A percentile compares a stretch with the other conserved stretches of the same genome.
These are phyloP conservation scores for Diarsia dahlii DNA, from an alignment of 2,888 invertebrate genomes.

Conservation along the genomic window DNA sequence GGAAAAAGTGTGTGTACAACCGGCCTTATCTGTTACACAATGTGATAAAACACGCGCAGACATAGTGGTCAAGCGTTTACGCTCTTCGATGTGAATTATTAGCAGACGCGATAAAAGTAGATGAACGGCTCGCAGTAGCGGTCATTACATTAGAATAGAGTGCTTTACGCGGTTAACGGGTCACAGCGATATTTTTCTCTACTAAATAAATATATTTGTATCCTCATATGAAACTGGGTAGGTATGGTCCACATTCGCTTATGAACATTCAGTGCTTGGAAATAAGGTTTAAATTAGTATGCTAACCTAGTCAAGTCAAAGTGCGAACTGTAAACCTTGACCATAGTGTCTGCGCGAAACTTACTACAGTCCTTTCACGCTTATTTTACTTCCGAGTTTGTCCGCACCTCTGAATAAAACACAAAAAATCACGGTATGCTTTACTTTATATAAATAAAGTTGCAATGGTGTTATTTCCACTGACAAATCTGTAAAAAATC, in stretches of 20 bases:
- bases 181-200: background rate
- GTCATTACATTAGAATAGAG: slow-evolving; percentile 4
- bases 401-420: background rate
- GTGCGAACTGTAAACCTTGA: background rate
- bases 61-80: slow-evolving; percentile 14
- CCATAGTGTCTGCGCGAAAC: background rate
- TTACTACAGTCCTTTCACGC: background rate
- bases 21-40: background rate
- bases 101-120: slow-evolving; percentile 3
- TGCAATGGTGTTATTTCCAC: background rate
- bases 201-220: background rate
- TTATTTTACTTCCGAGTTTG: background rate
- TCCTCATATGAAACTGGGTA: background rate
- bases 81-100: slow-evolving; percentile 8
- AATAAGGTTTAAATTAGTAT: background rate
- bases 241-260: background rate
- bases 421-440: background rate
- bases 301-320: background rate
- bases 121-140: background rate
- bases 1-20: background rate
- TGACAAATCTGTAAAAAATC: background rate
- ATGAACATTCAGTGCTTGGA: background rate
- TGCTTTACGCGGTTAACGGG: background rate
- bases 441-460: background rate
- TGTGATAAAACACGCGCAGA: slow-evolving; percentile 12